Conservation (phyloP, 2,113 vertebrate species). For the Oplegnathus fasciatus region DNA sequence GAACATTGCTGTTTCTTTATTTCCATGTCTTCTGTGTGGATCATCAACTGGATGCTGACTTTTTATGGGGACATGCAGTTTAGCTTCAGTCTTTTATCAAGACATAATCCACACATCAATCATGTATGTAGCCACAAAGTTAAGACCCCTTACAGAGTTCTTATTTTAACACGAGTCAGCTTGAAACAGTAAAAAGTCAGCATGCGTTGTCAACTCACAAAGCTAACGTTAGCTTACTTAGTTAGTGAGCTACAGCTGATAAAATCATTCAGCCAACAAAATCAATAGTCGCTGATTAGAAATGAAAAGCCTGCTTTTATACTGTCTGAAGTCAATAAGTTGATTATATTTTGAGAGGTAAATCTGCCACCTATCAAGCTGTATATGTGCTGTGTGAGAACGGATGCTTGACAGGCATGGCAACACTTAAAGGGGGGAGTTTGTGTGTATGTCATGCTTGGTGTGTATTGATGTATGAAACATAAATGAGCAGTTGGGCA, state of each 20-base stretch:
- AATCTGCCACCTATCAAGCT: too few relatives aligned
- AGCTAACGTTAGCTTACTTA: not conserved
- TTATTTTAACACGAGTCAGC: not conserved
- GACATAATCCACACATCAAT: not conserved
- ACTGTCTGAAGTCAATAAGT: not conserved
- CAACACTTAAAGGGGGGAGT: too few relatives aligned
- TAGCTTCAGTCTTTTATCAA: not conserved
- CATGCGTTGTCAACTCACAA: not conserved
- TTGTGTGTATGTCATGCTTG: conserved; percentile 1
- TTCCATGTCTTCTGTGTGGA: not conserved
- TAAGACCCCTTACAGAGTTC: not conserved
- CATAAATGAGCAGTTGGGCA: conserved; percentile 16
- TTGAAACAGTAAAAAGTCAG: not conserved
- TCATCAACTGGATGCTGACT: not conserved
- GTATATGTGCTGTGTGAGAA: too few relatives aligned
- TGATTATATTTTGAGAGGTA: not conserved
- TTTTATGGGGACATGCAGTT: not conserved
- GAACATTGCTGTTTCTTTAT: not conserved
- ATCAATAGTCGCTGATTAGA: not conserved
- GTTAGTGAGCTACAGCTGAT: too few relatives aligned
- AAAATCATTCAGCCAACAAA: not conserved
- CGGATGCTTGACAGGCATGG: too few relatives aligned
- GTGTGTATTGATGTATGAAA: conserved; percentile 23
- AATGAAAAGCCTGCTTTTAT: not conserved
- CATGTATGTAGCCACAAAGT: not conserved